Base-by-base conservation (phyloP, 2,888 invertebrate genomes). In the Octodonta nipae region DNA sequence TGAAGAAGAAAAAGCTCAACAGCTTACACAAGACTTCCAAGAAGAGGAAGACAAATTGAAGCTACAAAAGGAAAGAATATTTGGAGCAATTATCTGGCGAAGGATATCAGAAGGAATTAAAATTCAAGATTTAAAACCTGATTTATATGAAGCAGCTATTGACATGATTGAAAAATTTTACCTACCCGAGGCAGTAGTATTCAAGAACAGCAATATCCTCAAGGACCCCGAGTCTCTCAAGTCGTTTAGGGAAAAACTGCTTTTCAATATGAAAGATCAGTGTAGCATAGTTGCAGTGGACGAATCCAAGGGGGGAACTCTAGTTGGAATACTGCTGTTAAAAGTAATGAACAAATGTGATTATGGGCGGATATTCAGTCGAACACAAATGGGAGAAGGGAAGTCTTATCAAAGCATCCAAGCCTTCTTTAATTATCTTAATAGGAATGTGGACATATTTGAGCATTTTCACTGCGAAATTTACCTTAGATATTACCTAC, bases 261-360 rank as follows among this genome's bases (percentile, higher is more conserved):
- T 51, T 20, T 52, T 39, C 27, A 47, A 47, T 25, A 34, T 62
- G 27, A 54, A 50, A 37, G 58, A 60, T 35, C 41, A 40, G 5
- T 48, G 51, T 20, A 60, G 60, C 0, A 50, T 61, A 16, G 49
- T 55, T 27, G 54, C 55, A 6, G 34, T 61, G 11, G 22, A 30
- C 13, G 30, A 30, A 11, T 44, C 24, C 33, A 43, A 43, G 8
- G 42, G 37, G 6, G 42, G 46, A 11, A 28, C 37, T 6, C 10
- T 61, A 3, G 58, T 47, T 5, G 61, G 58, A 3, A 49, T 52
- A n/a, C 35, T 59, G 15, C 32, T 62, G 4, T 37, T 61, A 28
- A 50, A 50, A 30, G 49, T 50, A 3, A 40, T 58, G 4, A 43
- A 45, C 17, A 55, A 58, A 44, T 36, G 30, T 13, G 56, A 60